phyloP scores from a whole-genome alignment of 1,140 invertebrate species.

The Oscheius sp. region DNA sequence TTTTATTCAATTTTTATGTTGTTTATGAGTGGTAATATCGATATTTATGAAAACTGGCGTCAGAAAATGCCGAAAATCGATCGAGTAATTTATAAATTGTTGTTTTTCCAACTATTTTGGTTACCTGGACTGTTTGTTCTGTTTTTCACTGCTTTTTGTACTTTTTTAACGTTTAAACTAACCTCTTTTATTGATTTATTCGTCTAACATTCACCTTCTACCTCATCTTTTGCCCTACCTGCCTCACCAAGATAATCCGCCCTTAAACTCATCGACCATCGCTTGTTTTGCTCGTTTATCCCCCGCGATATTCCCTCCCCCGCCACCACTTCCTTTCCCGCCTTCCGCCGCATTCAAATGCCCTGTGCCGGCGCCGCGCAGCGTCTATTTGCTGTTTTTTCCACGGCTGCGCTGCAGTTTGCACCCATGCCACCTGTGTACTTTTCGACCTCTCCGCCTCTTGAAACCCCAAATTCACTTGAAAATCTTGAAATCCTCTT shows the following conservation, averaged over 20 bases:
- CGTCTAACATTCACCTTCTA: no score
- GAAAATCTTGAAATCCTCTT: neutral
- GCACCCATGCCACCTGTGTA: neutral
- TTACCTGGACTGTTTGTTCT: no score
- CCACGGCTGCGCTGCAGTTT: neutral
- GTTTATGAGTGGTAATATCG: no score
- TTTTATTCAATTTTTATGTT: no score
- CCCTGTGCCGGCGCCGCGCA: neutral
- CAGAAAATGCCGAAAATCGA: no score
- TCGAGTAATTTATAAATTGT: no score
- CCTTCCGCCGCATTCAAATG: neutral
- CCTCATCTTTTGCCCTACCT: neutral
- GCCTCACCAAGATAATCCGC: neutral
- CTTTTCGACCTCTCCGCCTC: neutral
- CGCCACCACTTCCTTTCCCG: no score
- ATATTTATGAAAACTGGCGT: no score
- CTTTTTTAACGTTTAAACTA: no score
- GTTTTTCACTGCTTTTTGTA: no score
- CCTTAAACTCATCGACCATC: neutral
- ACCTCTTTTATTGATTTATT: no score
- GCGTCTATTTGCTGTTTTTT: neutral
- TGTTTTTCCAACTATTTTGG: no score
- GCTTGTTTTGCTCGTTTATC: neutral
- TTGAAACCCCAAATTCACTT: neutral
- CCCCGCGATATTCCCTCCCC: neutral